Conservation (phyloP, 1,140 invertebrate genomes). For the Drosophila guanche region DNA sequence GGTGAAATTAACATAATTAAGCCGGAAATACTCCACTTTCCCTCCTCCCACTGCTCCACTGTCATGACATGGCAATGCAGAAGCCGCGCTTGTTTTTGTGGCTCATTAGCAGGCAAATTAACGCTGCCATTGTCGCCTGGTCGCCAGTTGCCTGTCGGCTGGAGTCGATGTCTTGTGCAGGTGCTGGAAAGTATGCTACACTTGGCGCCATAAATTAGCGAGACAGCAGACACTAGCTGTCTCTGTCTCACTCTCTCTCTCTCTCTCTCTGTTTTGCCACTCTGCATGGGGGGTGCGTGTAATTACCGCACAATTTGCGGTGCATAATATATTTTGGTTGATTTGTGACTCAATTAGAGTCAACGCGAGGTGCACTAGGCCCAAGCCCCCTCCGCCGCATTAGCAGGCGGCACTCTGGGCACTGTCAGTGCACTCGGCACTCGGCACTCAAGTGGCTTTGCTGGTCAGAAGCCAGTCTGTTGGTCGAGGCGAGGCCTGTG, state of each 20-base stretch:
- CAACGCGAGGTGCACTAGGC: conserved; percentile 56
- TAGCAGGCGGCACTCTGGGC: conserved; percentile 46
- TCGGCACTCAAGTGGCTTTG: conserved; percentile 74
- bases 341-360: conserved; percentile 83
- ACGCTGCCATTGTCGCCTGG: conserved; percentile 55
- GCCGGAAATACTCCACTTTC: conserved; percentile 6
- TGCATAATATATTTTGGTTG: conserved; percentile 81
- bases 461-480: conserved; percentile 52
- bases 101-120: conserved; percentile 77
- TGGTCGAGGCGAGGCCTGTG: conserved; percentile 29
- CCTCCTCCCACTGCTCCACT: not conserved
- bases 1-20: conserved; percentile 72
- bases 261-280: not conserved
- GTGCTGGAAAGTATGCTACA: conserved; percentile 74
- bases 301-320: conserved; percentile 74
- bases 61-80: not conserved
- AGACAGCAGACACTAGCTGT: conserved; percentile 27
- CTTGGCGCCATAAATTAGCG: conserved; percentile 71
- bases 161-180: conserved; percentile 57
- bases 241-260: conserved; percentile 3
- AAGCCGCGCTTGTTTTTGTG: conserved; percentile 55
- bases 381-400: conserved; percentile 18
- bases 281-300: conserved; percentile 31
- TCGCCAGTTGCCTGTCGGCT: not conserved
- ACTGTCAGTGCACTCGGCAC: conserved; percentile 41